Evolutionary conservation across 2,888 invertebrate genomes (phyloP).

Genomic region (Apodemia duryi): DNA sequence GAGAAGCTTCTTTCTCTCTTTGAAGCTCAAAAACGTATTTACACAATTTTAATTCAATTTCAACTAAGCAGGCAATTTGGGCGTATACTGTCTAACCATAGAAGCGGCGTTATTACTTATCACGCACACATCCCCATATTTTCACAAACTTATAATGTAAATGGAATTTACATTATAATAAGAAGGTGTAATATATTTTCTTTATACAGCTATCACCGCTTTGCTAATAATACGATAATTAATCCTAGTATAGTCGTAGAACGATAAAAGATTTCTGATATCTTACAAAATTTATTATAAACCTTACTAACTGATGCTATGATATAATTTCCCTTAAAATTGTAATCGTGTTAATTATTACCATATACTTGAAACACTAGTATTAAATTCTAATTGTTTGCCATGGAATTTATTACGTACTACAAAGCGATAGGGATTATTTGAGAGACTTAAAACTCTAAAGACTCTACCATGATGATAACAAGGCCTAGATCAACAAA

Average conservation of each 20-base stretch:
- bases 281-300: background rate
- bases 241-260: background rate
- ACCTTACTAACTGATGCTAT: background rate
- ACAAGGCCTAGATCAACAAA: background rate
- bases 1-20: too few relatives aligned
- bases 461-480: background rate
- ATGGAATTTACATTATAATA: too few relatives aligned
- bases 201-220: background rate
- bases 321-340: background rate
- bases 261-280: background rate
- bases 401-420: background rate
- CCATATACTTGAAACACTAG: background rate
- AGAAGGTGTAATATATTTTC: too few relatives aligned
- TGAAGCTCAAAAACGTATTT: too few relatives aligned
- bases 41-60: too few relatives aligned
- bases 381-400: background rate
- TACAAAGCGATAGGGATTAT: background rate
- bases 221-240: background rate
- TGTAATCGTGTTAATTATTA: background rate
- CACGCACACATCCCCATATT: too few relatives aligned
- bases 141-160: too few relatives aligned
- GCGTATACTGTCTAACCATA: too few relatives aligned
- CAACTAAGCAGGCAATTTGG: too few relatives aligned
- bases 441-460: background rate
- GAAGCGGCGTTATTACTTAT: too few relatives aligned